Conservation (phyloP, 2,888 invertebrate species). For the Acrobasis suavella region DNA sequence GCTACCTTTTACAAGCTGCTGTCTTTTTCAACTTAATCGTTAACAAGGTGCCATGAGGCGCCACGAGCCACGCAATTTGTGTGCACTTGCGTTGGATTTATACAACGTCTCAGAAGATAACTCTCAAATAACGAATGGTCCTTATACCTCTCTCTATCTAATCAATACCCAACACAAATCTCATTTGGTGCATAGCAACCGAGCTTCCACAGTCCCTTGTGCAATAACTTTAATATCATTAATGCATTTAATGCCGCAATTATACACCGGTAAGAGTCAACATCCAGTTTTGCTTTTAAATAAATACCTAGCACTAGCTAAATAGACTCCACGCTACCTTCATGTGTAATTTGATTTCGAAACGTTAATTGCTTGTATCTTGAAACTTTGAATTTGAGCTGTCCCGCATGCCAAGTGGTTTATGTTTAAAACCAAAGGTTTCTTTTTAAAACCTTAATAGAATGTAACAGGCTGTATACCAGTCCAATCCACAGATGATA, state of each 20-base stretch:
- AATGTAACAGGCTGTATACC: neutral
- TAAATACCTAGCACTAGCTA: neutral
- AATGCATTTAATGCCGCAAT: neutral
- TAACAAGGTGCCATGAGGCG: neutral
- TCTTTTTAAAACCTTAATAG: too few species aligned
- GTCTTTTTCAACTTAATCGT: neutral
- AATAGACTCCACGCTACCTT: neutral
- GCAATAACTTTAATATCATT: conserved; percentile 12
- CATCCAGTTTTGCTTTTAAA: neutral
- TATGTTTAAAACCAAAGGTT: too few species aligned
- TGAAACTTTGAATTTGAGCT: too few species aligned
- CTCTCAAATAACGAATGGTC: neutral
- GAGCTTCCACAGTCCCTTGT: conserved; percentile 4
- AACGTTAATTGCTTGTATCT: neutral
- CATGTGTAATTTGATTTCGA: neutral
- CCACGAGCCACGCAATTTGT: conserved; percentile 1
- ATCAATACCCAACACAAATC: neutral
- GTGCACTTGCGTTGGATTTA: conserved; percentile 1
- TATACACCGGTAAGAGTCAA: neutral
- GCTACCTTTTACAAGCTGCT: neutral
- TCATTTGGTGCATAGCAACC: neutral
- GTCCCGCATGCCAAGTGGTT: too few species aligned
- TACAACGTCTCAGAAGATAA: neutral
- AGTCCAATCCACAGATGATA: neutral
- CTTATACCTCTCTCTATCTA: neutral